Conservation (phyloP, 2,888 invertebrate species). For the Chrysina gloriosa region DNA sequence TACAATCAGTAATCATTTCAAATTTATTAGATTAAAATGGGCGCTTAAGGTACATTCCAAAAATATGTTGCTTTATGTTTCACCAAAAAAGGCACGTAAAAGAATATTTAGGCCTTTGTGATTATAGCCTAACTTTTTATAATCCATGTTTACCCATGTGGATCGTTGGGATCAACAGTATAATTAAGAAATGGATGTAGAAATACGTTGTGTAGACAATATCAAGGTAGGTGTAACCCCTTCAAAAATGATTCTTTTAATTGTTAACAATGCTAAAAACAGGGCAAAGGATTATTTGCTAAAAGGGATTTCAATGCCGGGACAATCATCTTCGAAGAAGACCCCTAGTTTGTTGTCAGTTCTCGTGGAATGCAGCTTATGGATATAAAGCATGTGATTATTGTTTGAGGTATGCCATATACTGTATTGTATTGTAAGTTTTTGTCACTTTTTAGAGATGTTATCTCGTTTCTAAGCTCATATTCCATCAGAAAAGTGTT, state of each 20-base stretch:
- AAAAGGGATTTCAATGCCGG: constrained; percentile 75
- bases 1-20: no score
- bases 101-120: no score
- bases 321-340: constrained; percentile 87
- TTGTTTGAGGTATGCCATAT: constrained; percentile 77
- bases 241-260: background rate
- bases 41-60: no score
- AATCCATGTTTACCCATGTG: background rate
- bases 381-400: constrained; percentile 90
- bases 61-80: no score
- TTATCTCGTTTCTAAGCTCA: no score
- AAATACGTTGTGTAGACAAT: constrained; percentile 47
- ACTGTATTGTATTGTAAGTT: no score
- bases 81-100: no score
- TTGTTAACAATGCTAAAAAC: constrained; percentile 34
- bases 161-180: background rate
- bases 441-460: no score
- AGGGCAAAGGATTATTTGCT: constrained; percentile 90
- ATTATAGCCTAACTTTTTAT: background rate
- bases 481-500: no score
- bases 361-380: constrained; percentile 91
- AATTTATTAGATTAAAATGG: no score
- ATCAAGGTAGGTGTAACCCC: constrained; percentile 44
- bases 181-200: constrained; percentile 50
- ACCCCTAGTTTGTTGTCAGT: constrained; percentile 92